These are phyloP conservation scores for Alectura lathami DNA, from an alignment of 2,113 vertebrate genomes.

Conservation along the genomic window DNA sequence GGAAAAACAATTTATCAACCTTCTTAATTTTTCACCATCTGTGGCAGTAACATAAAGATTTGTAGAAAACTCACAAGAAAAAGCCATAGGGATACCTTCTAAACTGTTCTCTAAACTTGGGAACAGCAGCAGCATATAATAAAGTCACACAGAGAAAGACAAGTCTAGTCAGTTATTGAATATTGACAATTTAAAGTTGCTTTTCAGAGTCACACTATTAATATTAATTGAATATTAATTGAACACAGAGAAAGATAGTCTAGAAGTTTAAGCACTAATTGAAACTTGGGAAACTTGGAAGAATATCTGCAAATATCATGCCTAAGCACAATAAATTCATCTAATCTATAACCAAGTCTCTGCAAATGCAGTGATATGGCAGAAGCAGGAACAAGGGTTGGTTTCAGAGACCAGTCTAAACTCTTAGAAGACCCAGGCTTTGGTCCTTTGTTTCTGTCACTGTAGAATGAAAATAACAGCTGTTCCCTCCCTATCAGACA, in stretches of 20 bases:
- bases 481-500: background rate
- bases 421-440: background rate
- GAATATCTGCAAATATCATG: background rate
- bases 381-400: background rate
- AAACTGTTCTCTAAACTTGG: background rate
- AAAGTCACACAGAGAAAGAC: background rate
- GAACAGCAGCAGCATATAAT: background rate
- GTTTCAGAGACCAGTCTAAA: background rate
- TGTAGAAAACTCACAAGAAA: background rate
- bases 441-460: background rate
- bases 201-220: background rate
- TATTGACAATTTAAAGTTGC: background rate
- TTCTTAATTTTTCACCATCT: background rate
- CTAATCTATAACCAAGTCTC: background rate
- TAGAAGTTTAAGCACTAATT: background rate
- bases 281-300: background rate
- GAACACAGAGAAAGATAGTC: background rate
- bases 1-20: background rate
- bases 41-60: background rate
- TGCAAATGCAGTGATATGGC: background rate
- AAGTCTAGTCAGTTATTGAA: background rate
- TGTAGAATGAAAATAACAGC: background rate
- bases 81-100: background rate
- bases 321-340: background rate
- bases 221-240: background rate